Evolutionary conservation across 1,140 invertebrate genomes (phyloP).

Genomic region (Tenebrio molitor): DNA sequence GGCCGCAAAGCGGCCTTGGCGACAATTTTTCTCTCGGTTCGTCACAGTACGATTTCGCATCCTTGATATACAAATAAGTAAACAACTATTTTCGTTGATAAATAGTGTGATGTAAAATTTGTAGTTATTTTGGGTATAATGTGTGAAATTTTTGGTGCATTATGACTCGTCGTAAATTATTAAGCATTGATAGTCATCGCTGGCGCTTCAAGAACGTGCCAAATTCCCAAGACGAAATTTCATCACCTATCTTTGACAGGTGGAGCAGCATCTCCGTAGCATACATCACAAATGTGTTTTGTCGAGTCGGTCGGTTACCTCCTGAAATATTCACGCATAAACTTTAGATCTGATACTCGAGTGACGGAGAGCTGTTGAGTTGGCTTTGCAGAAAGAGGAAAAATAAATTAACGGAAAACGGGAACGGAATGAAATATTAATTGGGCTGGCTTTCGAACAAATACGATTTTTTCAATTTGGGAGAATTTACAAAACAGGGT

Average conservation of each 20-base stretch:
- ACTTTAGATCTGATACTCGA: not conserved
- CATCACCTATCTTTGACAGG: slow-evolving; percentile 24
- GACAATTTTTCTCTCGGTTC: too few relatives aligned
- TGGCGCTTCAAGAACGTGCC: slow-evolving; percentile 6
- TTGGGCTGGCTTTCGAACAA: not conserved
- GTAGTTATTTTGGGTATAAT: too few relatives aligned
- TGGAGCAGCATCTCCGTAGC: not conserved
- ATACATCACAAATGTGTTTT: slow-evolving; percentile 26
- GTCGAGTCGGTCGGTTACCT: not conserved
- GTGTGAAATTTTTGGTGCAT: too few relatives aligned
- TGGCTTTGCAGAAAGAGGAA: not conserved
- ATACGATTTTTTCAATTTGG: slow-evolving; percentile 8
- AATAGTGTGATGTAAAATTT: too few relatives aligned
- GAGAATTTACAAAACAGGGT: not conserved
- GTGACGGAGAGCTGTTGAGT: not conserved
- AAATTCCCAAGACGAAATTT: slow-evolving; percentile 27
- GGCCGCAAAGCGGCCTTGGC: too few relatives aligned
- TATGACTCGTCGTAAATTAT: slow-evolving; percentile 39
- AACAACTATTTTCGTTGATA: too few relatives aligned
- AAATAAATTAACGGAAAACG: not conserved
- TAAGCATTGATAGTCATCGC: not conserved
- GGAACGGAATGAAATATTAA: not conserved
- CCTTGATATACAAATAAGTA: too few relatives aligned
- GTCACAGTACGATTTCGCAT: too few relatives aligned
- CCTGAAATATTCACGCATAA: not conserved